phyloP scores from a whole-genome alignment of 2,888 invertebrate genomes.

The Acronicta alni region DNA sequence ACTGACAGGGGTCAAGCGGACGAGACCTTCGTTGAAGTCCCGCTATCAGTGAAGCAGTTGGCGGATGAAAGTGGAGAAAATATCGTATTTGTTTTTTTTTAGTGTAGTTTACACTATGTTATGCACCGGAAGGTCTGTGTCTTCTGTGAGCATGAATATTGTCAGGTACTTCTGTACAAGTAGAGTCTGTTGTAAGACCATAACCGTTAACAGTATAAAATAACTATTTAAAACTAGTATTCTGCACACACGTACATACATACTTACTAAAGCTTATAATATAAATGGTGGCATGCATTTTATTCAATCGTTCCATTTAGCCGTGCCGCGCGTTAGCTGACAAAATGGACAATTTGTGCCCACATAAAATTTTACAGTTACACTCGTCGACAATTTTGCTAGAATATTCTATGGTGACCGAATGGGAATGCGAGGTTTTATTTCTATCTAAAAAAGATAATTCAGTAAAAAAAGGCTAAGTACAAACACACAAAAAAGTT shows the following conservation, averaged over 20 bases:
- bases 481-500: no score
- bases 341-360: constrained; percentile 63
- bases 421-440: neutral
- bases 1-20: constrained; percentile 62
- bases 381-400: constrained; percentile 44
- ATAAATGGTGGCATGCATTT: constrained; percentile 15
- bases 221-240: neutral
- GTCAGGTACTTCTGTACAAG: no score
- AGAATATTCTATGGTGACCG: constrained; percentile 19
- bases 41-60: constrained; percentile 26
- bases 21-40: constrained; percentile 54
- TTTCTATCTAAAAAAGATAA: no score
- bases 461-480: no score
- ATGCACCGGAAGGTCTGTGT: neutral
- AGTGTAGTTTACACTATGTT: neutral
- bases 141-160: no score
- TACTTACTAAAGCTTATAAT: neutral
- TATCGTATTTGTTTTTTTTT: neutral
- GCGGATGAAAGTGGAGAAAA: neutral
- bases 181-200: no score
- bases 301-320: constrained; percentile 22
- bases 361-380: constrained; percentile 63
- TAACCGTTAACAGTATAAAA: no score
- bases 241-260: neutral
- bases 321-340: constrained; percentile 24